Evolutionary conservation across 2,113 vertebrate genomes (phyloP).

Genomic region (Cryptotis parvus): DNA sequence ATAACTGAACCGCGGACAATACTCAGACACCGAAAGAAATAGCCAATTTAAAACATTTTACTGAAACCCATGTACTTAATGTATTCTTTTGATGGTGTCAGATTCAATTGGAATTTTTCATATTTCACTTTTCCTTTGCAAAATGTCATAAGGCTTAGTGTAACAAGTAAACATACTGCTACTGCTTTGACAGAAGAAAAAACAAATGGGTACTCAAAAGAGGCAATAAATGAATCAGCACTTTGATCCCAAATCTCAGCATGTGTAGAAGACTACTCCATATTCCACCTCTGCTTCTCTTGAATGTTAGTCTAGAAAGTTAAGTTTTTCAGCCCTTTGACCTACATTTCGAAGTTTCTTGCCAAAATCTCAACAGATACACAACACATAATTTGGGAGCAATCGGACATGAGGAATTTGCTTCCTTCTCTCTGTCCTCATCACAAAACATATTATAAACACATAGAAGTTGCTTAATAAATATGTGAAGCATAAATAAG

Average conservation of each 20-base stretch:
- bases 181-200: constrained; percentile 6
- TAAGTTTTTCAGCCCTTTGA: not conserved
- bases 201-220: constrained; percentile 11
- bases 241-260: not conserved
- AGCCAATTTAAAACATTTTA: constrained; percentile 53
- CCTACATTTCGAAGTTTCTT: not conserved
- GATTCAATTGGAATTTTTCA: constrained; percentile 53
- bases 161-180: constrained; percentile 19
- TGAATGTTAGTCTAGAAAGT: too few species aligned
- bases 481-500: not conserved
- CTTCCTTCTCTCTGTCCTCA: not conserved
- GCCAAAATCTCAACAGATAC: not conserved
- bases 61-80: constrained; percentile 13
- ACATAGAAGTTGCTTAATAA: not conserved
- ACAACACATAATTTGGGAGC: not conserved
- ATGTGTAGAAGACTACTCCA: not conserved
- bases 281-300: not conserved
- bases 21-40: constrained; percentile 57
- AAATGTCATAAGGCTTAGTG: not conserved
- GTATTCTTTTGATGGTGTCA: constrained; percentile 55
- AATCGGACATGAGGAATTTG: not conserved
- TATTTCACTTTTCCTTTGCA: constrained; percentile 27
- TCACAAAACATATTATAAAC: not conserved
- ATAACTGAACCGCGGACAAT: constrained; percentile 46
- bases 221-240: not conserved